Base-by-base conservation (phyloP, 1,140 invertebrate species). In the Aphaenogaster floridana region DNA sequence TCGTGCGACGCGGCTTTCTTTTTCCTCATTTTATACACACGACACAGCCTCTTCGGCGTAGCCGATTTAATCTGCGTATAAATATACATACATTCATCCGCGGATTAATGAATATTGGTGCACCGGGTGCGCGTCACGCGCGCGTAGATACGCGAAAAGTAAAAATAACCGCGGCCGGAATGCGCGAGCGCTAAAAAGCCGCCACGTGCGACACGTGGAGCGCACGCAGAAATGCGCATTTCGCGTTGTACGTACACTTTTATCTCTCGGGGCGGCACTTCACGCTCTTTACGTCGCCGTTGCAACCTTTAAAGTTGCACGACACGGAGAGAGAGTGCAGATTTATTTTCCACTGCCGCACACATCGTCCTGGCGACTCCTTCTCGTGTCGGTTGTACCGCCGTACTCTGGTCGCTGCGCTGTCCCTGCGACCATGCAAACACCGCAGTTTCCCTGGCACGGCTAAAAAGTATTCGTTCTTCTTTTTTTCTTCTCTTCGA, bases 61-160 rank as follows among this genome's bases (percentile, higher is more conserved):
- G 39, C 36, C 71, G 42, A 45, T 61, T 68, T 15, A 86, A 86
- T 69, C 59, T 76, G 57, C 71, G 72, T 39, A 59, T 54, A 57
- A 76, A 86, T 77, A 68, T 79, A 88, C 79, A 74, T 91, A 85
- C 88, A 90, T 89, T 89, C 86, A 89, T 90, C 81, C 87, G 76
- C 89, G 66, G 88, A 91, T 87, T 90, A 90, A 91, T 91, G 90
- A 87, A 91, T 91, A 90, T 90, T 89, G 89, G 90, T 91, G 87
- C 71, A 39, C 57, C 69, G 86, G 8, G 50, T 42, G 71, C 21
- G 36, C 64, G 45, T 87, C 74, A 28, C 77, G 39, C 85, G 39
- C 85, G 34, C 52, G 54, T 57, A 28, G 66, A 69, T 79, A 81
- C 77, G 63, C 64, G 61, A 59, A 61, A 68, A 87, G 63, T 48